Conservation (phyloP, 92 coral and sea anemone genomes). For the Epizoanthus stellaris region DNA sequence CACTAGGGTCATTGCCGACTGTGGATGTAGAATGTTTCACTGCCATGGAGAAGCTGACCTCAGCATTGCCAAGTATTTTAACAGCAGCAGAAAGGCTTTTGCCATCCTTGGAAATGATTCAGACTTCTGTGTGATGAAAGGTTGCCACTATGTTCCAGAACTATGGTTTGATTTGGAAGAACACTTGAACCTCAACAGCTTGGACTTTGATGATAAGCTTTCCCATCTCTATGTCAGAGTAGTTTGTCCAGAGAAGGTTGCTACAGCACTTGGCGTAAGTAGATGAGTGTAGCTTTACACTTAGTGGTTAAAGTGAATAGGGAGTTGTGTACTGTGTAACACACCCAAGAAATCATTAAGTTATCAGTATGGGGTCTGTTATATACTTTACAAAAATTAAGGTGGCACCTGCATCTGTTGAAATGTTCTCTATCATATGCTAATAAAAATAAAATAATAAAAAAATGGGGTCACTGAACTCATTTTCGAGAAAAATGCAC, state of each 20-base stretch:
- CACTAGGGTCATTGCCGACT: constrained; percentile 6
- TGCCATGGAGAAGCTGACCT: constrained; percentile 48
- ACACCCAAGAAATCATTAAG: too few species aligned
- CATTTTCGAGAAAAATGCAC: too few species aligned
- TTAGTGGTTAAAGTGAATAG: too few species aligned
- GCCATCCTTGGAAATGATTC: constrained; percentile 50
- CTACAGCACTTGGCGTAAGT: constrained; percentile 31
- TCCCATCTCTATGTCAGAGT: constrained; percentile 24
- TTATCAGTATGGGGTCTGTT: too few species aligned
- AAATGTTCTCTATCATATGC: too few species aligned
- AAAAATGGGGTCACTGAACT: too few species aligned
- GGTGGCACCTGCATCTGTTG: too few species aligned
- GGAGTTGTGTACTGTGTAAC: too few species aligned
- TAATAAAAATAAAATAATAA: too few species aligned
- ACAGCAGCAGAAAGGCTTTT: constrained; percentile 23
- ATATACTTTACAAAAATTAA: too few species aligned
- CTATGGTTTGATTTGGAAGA: constrained; percentile 45
- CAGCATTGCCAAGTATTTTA: constrained; percentile 27
- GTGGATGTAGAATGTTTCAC: constrained; percentile 43
- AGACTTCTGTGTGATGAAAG: constrained; percentile 54
- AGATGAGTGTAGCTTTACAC: neutral
- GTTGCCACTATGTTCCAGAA: constrained; percentile 30
- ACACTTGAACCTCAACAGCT: neutral
- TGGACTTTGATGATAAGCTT: neutral
- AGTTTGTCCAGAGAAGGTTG: constrained; percentile 30